Base-by-base conservation (phyloP, 2,113 vertebrate species). In the Calonectris borealis region DNA sequence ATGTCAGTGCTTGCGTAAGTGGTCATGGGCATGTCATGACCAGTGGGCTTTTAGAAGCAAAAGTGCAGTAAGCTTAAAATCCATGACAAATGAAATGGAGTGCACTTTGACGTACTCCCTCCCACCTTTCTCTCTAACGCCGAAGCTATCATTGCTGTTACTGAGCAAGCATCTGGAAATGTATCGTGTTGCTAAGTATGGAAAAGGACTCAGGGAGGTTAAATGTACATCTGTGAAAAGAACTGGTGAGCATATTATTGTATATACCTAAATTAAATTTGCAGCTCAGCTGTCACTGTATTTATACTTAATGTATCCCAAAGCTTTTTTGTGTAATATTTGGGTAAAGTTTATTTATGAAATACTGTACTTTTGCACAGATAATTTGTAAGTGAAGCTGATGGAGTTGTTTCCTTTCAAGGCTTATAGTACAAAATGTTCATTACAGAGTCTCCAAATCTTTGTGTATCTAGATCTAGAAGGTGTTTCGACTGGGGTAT, bases 131-230 rank as follows among this genome's bases (percentile, higher is more conserved):
- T 62, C 70, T 86, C 46, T 31, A 55, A 44, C 4, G 15, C 89
- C 12, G 69, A 46, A 51, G 65, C 85, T 90, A 3, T 66, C 42
- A 2, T 60, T 88, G 92, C 90, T 94, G 88, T 66, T 75, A 69
- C 61, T 57, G 77, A 87, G 84, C 55, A 20, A 73, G 40, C 65
- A 48, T 62, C 79, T 91, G 91, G 93, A 87, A 85, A 75, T 46
- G 61, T 55, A 4, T 64, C 26, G 7, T 61, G 61, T 70, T 11
- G 18, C 79, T 90, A 48, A 87, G 69, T 60, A n/a, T 93, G 95
- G 94, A 83, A 93, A 49, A 93, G 93, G 98, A 98, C 98, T 98
- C 98, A 98, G 98, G 98, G 98, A 98, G 91, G 95, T 93, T 93
- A 77, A 89, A 77, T 38, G 72, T 89, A 14, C 49, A 38, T 46